phyloP scores from a whole-genome alignment of 2,113 vertebrate genomes.

The Sceloporus undulatus region DNA sequence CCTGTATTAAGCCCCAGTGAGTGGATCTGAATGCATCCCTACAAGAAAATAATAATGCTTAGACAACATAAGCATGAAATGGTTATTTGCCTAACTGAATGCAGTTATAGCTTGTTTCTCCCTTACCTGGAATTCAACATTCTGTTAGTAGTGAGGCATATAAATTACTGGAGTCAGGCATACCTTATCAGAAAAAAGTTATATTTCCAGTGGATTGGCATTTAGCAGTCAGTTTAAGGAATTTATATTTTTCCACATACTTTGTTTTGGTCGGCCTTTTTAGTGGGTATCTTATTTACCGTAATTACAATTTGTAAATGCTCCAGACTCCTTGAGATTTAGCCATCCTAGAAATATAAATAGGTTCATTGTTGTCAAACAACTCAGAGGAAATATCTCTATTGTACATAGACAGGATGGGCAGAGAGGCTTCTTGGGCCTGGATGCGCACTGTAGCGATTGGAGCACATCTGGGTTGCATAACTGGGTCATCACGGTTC shows the following conservation, averaged over 20 bases:
- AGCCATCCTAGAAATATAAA: neutral
- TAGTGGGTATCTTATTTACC: neutral
- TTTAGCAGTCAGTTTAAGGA: neutral
- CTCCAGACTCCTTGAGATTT: neutral
- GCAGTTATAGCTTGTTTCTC: too few relatives aligned
- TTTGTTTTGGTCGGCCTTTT: neutral
- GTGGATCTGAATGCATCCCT: neutral
- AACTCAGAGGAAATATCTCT: neutral
- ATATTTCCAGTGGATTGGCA: neutral
- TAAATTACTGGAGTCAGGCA: neutral
- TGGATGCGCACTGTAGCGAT: neutral
- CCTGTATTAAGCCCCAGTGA: neutral
- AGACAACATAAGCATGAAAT: neutral
- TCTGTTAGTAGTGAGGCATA: too few relatives aligned
- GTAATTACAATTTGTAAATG: neutral
- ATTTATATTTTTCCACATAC: neutral
- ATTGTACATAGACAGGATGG: neutral
- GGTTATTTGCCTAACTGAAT: neutral
- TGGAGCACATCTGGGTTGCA: neutral
- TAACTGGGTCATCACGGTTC: too few relatives aligned
- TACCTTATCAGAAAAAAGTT: neutral
- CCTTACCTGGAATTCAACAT: neutral
- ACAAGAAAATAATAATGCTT: neutral
- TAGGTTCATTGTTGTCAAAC: neutral
- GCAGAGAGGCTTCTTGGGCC: neutral